Evolutionary conservation across 1,140 invertebrate genomes (phyloP).

Genomic region (Pristionchus pacificus): DNA sequence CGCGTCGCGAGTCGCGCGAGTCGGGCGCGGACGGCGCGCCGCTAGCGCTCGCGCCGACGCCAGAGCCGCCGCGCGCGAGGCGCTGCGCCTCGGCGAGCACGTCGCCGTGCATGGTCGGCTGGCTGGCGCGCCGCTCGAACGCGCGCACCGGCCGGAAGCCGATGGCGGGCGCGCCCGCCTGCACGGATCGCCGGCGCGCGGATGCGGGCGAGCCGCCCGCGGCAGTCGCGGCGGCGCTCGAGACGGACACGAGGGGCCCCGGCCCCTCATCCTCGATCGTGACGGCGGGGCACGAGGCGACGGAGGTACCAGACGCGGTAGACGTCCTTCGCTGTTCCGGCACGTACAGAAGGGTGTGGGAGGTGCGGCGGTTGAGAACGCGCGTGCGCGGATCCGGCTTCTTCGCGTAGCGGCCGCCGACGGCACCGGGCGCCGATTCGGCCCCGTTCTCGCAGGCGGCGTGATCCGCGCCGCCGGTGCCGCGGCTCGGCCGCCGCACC

Average conservation of each 20-base stretch:
- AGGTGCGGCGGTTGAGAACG: conserved; percentile 34
- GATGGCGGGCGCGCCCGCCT: conserved; percentile 49
- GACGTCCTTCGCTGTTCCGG: conserved; percentile 47
- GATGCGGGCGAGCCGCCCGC: conserved; percentile 23
- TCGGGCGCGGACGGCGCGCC: conserved; percentile 1
- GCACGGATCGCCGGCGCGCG: conserved; percentile 44
- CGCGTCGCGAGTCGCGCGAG: conserved; percentile 9
- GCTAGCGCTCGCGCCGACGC: neutral
- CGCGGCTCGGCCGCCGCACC: neutral
- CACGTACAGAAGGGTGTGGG: conserved; percentile 50
- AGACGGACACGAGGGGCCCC: conserved; percentile 12
- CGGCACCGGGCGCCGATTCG: neutral
- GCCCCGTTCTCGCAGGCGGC: neutral
- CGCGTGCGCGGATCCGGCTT: conserved; percentile 22
- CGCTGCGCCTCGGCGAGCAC: neutral
- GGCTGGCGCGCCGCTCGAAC: conserved; percentile 34
- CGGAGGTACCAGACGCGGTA: conserved; percentile 45
- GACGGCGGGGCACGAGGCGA: conserved; percentile 36
- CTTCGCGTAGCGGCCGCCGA: conserved; percentile 24
- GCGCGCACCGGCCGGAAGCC: conserved; percentile 44
- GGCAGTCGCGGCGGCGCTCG: too few species aligned
- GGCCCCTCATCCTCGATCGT: conserved; percentile 28
- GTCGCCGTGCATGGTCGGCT: conserved; percentile 32
- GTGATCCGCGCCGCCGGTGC: neutral
- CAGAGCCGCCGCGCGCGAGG: conserved; percentile 6